phyloP scores from a whole-genome alignment of 1,140 invertebrate genomes.

The Calephelis virginiensis region DNA sequence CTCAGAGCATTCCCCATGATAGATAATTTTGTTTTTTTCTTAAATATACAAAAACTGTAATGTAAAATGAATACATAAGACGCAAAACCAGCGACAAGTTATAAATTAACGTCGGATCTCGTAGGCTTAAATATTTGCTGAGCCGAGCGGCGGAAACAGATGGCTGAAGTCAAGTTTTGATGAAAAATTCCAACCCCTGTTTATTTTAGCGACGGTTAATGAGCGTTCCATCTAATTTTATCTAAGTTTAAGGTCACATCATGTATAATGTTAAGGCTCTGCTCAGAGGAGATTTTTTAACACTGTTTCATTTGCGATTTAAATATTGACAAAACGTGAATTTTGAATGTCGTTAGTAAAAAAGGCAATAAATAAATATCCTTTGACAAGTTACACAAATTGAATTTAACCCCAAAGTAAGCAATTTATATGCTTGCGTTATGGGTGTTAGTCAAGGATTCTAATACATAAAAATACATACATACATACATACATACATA shows the following conservation, averaged over 20 bases:
- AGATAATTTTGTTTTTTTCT: not conserved
- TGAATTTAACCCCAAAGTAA: too few species aligned
- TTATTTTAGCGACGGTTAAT: conserved; percentile 7
- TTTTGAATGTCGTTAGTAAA: too few species aligned
- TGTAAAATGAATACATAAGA: conserved; percentile 15
- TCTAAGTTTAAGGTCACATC: conserved; percentile 12
- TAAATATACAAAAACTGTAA: conserved; percentile 7
- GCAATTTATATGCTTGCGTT: too few species aligned
- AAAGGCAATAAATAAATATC: too few species aligned
- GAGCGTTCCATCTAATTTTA: conserved; percentile 13
- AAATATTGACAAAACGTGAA: too few species aligned
- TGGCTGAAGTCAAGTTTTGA: conserved; percentile 15
- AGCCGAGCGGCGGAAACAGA: conserved; percentile 9
- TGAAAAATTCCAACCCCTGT: conserved; percentile 16
- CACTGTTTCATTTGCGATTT: too few species aligned
- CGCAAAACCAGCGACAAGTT: conserved; percentile 11
- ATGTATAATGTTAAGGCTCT: conserved; percentile 18
- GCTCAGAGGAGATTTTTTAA: conserved; percentile 27
- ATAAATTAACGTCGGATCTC: conserved; percentile 15
- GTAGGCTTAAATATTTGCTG: conserved; percentile 9
- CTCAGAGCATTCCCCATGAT: too few species aligned
- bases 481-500: too few species aligned
- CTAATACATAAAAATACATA: too few species aligned
- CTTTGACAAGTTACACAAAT: too few species aligned
- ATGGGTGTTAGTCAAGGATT: too few species aligned